Base-by-base conservation (phyloP, 2,113 vertebrate species). In the human (Homo sapiens) region DNA sequence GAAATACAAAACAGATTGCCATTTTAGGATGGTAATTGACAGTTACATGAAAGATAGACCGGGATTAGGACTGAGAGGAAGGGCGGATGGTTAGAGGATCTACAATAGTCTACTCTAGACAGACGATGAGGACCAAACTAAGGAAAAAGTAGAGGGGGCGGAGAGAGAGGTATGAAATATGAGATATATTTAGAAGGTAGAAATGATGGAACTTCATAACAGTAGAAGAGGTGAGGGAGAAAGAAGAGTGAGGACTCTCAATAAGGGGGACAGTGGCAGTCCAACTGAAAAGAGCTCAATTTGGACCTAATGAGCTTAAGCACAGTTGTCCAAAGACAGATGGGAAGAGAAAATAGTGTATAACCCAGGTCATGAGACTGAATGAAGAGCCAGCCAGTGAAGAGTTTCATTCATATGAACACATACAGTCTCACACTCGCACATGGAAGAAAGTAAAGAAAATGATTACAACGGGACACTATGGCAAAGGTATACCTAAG, bases 221-320 rank as follows among this genome's bases (percentile, higher is more conserved):
- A 89, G 59, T 35, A 81, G 23, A 97, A 82, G 48, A 79, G 25
- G 13, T 30, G 61, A 90, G 43, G 32, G 45, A 87, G n/a, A 82
- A 87, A 45, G 27, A 94, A 23, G 27, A 66, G 85, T 52, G 38
- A 96, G 40, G n/a, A 82, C 35, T 76, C 87, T 90, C 70, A 78
- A 40, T 70, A 92, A 94, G 25, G 40, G 48, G 68, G 68, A 88
- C 93, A 32, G 48, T 64, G n/a, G 52, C 59, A 59, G 32, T 81
- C 8, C 59, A 96, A 96, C 95, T 43, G 25, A 43, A 78, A 96
- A 92, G 75, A 97, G 32, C 48, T 95, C 73, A 83, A 22, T 55
- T 84, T 92, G 27, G 27, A 82, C 52, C 50, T 45, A 89, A 32
- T 76, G 40, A 91, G 22, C 25, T 85, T 85, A 61, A 82, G 35